A percentile compares a stretch with the other conserved stretches of the same genome.
Evolutionary conservation across 2,113 vertebrate species (phyloP).

Genomic region (Ellobius talpinus): DNA sequence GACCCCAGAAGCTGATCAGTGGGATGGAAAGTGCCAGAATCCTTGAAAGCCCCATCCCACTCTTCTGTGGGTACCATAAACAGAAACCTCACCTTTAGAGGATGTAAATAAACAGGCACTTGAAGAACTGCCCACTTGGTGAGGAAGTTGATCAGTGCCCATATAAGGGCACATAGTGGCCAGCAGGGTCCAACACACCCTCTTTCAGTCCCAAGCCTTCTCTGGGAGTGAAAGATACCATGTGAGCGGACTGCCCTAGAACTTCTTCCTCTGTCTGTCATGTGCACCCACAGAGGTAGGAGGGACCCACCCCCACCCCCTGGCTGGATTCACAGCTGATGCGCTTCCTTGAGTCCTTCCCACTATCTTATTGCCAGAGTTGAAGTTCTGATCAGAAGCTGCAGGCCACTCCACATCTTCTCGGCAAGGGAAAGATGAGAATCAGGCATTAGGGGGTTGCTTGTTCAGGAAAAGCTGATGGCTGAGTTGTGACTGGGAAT

Average conservation of each 20-base stretch:
- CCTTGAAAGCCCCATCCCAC: neutral
- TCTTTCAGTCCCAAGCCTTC: neutral
- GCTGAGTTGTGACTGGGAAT: too few relatives aligned
- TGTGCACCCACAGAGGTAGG: neutral
- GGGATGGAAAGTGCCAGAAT: conserved; percentile 4
- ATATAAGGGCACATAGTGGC: neutral
- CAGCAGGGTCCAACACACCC: conserved; percentile 9
- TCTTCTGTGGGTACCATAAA: neutral
- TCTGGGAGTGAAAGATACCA: neutral
- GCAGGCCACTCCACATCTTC: neutral
- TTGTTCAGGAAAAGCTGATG: neutral
- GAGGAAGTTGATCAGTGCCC: neutral
- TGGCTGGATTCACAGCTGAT: too few relatives aligned
- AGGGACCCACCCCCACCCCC: neutral
- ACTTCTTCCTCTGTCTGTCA: neutral
- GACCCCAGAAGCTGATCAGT: conserved; percentile 4
- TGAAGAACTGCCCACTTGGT: neutral
- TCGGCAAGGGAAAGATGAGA: neutral
- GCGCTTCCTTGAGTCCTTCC: neutral
- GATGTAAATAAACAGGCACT: neutral
- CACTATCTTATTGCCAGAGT: neutral
- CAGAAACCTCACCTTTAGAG: neutral
- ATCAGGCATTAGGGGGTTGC: neutral
- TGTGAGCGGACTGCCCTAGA: fast-evolving
- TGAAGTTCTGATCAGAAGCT: neutral